Conservation (phyloP, 2,113 vertebrate species). For the Hirundichthys speculiger region DNA sequence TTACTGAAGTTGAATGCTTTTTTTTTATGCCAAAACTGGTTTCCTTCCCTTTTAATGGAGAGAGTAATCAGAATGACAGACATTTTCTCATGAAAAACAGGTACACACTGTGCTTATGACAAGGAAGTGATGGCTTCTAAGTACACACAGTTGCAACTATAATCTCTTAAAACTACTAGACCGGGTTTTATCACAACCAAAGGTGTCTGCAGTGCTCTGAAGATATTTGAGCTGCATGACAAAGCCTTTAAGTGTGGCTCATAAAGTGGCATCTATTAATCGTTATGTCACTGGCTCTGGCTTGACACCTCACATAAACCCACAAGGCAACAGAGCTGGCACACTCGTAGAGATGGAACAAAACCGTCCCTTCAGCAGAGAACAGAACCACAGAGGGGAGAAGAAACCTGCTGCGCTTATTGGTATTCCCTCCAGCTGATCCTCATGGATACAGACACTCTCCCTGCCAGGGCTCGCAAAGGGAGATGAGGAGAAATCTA, state of each 20-base stretch:
- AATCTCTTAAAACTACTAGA: slow-evolving; percentile 36
- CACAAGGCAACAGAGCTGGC: slow-evolving; percentile 34
- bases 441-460: slow-evolving; percentile 64
- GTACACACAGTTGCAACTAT: slow-evolving; percentile 13
- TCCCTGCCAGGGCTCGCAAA: slow-evolving; percentile 58
- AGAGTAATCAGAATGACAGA: background rate
- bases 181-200: slow-evolving; percentile 9
- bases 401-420: slow-evolving; percentile 65
- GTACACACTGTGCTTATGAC: slow-evolving; percentile 4
- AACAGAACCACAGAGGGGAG: slow-evolving; percentile 66
- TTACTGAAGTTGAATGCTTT: background rate
- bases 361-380: slow-evolving; percentile 68
- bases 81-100: slow-evolving; percentile 41
- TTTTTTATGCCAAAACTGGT: slow-evolving; percentile 1
- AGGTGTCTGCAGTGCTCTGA: slow-evolving; percentile 21
- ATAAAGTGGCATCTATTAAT: slow-evolving; percentile 15
- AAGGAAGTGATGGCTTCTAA: slow-evolving; percentile 39
- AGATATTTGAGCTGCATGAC: background rate
- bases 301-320: slow-evolving; percentile 28
- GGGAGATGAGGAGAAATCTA: slow-evolving; percentile 47
- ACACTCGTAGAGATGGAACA: slow-evolving; percentile 60
- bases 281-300: slow-evolving; percentile 6
- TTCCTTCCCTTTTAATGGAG: background rate
- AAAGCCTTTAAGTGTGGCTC: slow-evolving; percentile 7
- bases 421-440: slow-evolving; percentile 77